Percentiles rank a stretch among this genome's conserved stretches.
Evolutionary conservation across 2,113 vertebrate genomes (phyloP).

Genomic region (Phrynosoma blainvillii): DNA sequence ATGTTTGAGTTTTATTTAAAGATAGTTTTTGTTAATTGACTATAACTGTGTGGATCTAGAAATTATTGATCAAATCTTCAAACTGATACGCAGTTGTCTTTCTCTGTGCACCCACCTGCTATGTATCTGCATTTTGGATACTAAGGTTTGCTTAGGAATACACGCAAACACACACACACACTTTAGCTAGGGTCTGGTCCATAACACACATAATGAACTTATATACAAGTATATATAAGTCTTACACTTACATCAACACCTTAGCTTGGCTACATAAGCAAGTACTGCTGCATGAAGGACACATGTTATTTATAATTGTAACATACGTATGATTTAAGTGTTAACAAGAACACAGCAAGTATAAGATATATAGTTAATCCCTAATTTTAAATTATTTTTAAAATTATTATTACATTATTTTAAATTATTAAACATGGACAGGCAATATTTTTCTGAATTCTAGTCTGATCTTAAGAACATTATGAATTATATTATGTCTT

Average conservation of each 20-base stretch:
- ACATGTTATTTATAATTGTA: slow-evolving; percentile 44
- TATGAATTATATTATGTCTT: slow-evolving; percentile 61
- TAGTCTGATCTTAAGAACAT: slow-evolving; percentile 60
- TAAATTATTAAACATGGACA: slow-evolving; percentile 40
- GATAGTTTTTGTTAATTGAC: slow-evolving; percentile 42
- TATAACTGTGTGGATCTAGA: slow-evolving; percentile 28
- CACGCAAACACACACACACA: not conserved
- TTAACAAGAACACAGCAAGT: slow-evolving; percentile 42
- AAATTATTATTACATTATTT: too few relatives aligned
- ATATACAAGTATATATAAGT: too few relatives aligned
- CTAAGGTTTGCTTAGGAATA: not conserved
- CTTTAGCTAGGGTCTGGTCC: not conserved
- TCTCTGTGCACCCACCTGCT: too few relatives aligned
- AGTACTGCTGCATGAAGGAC: slow-evolving; percentile 39
- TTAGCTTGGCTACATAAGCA: not conserved
- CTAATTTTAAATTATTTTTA: slow-evolving; percentile 54
- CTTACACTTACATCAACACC: not conserved
- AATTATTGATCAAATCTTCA: not conserved
- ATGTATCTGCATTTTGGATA: not conserved
- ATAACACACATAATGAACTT: not conserved
- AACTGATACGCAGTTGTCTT: not conserved
- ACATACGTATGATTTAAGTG: slow-evolving; percentile 37
- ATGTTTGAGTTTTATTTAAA: slow-evolving; percentile 72
- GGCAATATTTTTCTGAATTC: slow-evolving; percentile 60
- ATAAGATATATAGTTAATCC: slow-evolving; percentile 66